phyloP scores from a whole-genome alignment of 2,113 vertebrate genomes.

The Odocoileus hemionus region DNA sequence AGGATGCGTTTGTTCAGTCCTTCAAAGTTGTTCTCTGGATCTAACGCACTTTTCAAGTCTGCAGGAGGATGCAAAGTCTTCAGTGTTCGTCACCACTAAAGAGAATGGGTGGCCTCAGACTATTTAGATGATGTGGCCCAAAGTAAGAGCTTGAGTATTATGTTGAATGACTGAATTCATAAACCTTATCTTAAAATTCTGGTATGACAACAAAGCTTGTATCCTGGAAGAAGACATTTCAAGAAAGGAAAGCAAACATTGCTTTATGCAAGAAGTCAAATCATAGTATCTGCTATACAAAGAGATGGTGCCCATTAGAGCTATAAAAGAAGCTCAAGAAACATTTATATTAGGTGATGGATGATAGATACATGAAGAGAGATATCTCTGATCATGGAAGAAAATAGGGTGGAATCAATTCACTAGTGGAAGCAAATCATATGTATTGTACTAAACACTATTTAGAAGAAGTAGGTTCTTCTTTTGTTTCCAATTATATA shows the following conservation, averaged over 20 bases:
- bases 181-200: conserved; percentile 4
- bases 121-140: neutral
- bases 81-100: neutral
- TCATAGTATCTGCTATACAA: neutral
- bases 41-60: neutral
- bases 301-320: neutral
- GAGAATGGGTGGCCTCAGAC: neutral
- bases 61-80: neutral
- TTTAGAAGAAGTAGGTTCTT: neutral
- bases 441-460: neutral
- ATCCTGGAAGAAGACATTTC: neutral
- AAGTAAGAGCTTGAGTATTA: neutral
- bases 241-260: conserved; percentile 17
- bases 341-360: neutral
- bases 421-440: conserved; percentile 45
- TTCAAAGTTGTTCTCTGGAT: neutral
- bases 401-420: conserved; percentile 32
- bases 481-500: neutral
- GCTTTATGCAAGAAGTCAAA: neutral
- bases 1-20: neutral
- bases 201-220: neutral
- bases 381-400: neutral
- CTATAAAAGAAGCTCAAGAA: neutral
- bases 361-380: neutral
- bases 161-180: neutral